Evolutionary conservation across 2,888 invertebrate species (phyloP).

Genomic region (Lycocerus yunnanus): DNA sequence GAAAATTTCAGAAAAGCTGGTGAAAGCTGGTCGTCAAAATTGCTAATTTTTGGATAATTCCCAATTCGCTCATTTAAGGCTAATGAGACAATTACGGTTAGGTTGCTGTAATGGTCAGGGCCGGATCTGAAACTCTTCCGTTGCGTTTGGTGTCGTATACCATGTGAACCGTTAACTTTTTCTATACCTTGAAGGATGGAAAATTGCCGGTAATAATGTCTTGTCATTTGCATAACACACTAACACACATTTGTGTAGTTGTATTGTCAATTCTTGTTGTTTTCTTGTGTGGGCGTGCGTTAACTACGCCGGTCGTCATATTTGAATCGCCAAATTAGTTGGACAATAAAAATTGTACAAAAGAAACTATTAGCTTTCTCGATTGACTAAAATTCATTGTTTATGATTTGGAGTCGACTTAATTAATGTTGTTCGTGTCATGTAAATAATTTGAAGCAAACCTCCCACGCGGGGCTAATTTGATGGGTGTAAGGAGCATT

Average conservation of each 20-base stretch:
- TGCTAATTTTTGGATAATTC: background rate
- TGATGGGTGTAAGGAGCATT: background rate
- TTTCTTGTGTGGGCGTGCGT: background rate
- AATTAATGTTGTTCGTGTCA: background rate
- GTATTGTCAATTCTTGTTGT: background rate
- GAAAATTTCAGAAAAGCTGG: background rate
- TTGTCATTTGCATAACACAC: slow-evolving; percentile 1
- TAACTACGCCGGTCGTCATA: background rate
- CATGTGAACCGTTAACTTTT: background rate
- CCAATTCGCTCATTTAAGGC: background rate
- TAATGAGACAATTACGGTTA: background rate
- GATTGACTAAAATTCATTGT: background rate
- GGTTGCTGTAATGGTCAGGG: background rate
- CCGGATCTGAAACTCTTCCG: background rate
- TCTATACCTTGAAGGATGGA: background rate
- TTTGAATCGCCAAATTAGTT: background rate
- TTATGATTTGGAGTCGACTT: background rate
- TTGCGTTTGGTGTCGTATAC: background rate
- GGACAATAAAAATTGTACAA: background rate
- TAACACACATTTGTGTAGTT: slow-evolving; percentile 4
- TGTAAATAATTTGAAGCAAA: background rate
- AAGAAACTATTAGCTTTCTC: background rate
- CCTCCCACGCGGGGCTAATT: background rate
- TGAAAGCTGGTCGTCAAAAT: background rate
- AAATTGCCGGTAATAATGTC: background rate